Base-by-base conservation (phyloP, 2,113 vertebrate genomes). In the Thalassarche chlororhynchos region DNA sequence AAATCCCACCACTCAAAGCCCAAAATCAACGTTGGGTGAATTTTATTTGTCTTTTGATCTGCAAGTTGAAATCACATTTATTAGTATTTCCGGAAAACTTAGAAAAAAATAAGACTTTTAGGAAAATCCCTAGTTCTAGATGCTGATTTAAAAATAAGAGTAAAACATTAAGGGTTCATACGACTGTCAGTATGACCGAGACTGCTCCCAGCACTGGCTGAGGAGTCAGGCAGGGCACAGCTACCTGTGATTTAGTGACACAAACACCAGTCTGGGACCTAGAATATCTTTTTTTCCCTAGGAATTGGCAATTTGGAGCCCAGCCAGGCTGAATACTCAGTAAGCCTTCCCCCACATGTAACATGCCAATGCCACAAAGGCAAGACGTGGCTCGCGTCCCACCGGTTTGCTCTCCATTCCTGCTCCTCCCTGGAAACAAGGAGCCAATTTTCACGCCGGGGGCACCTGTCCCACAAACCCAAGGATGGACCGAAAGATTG, bases 101-200 rank as follows among this genome's bases (percentile, higher is more conserved):
- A 14, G 9, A 2, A 46, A 49, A 58, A 17, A n/a, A 16, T 0
- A 29, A 38, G 21, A 25, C 23, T 54, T 64, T 13, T 9, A 74
- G 55, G 60, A 62, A 70, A 91, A 75, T 26, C 16, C 51, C 24
- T 34, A 21, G 13, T 55, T 87, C 36, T 58, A 42, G 69, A 62
- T 28, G 17, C 3, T 14, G 11, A 12, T 74, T 84, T 54, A 12
- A 66, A 80, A 81, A 17, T 5, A 34, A 17, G 10, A 90, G 24
- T 15, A 66, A 54, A 84, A 25, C 14, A 26, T 14, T 5, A 34
- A 70, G 38, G 19, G 29, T 20, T 69, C 25, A 32, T 8, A 42
- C 0, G 2, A 51, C 44, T 10, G 2, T 10, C 82, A 7, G 44
- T 4, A 32, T 6, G 49, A 58, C n/a, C 4, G 1, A 18, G 32